Evolutionary conservation across 2,113 vertebrate species (phyloP).

Genomic region (Noturus placidus): DNA sequence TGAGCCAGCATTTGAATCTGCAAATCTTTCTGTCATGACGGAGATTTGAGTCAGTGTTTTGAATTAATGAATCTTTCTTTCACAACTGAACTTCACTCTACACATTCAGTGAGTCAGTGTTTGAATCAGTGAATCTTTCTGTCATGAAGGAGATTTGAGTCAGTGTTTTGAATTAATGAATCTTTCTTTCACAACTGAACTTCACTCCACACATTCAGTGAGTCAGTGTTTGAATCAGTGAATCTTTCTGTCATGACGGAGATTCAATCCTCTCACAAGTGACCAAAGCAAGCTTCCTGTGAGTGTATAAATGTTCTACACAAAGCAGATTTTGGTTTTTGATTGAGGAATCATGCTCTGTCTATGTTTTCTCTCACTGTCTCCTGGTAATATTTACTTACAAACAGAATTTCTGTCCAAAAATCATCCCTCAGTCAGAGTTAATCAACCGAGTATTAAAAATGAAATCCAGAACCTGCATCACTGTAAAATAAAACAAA

Average conservation of each 20-base stretch:
- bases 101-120: neutral
- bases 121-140: neutral
- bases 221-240: neutral
- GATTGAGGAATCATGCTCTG: neutral
- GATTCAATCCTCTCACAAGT: neutral
- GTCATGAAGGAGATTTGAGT: neutral
- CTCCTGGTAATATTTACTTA: neutral
- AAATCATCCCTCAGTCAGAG: neutral
- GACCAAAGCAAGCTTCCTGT: neutral
- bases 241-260: neutral
- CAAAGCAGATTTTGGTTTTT: neutral
- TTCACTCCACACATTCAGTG: neutral
- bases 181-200: neutral
- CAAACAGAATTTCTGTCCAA: neutral
- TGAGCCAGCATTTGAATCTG: neutral
- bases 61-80: neutral
- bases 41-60: neutral
- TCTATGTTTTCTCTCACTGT: neutral
- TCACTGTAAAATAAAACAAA: neutral
- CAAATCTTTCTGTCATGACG: neutral
- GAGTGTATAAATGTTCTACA: neutral
- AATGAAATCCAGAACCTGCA: neutral
- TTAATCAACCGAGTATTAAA: neutral
- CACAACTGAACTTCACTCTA: neutral
- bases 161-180: neutral